These are phyloP conservation scores for Dolichotis patagonum DNA, from an alignment of 2,113 vertebrate species.

Conservation along the genomic window DNA sequence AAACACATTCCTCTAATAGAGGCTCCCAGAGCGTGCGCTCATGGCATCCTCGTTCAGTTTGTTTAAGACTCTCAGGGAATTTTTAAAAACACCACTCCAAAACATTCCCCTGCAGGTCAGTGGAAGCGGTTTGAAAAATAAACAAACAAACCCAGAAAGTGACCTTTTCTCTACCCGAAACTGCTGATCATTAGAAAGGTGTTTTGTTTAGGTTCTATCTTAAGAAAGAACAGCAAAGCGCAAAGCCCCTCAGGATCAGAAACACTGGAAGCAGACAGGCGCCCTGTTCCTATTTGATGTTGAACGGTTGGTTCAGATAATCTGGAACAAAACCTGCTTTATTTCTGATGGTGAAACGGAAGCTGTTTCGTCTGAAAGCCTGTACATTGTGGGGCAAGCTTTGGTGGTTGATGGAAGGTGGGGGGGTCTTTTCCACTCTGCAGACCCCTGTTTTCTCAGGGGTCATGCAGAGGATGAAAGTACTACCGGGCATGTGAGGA, in stretches of 20 bases:
- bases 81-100: not conserved
- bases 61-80: not conserved
- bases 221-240: not conserved
- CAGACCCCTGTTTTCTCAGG: not conserved
- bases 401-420: not conserved
- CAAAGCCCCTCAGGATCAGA: not conserved
- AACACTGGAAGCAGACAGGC: not conserved
- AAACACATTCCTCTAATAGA: not conserved
- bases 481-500: not conserved
- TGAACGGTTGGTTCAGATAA: not conserved
- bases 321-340: not conserved
- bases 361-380: not conserved
- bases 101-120: not conserved
- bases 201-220: not conserved
- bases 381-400: not conserved
- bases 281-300: not conserved
- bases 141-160: not conserved
- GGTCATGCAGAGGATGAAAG: not conserved
- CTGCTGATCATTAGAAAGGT: not conserved
- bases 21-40: not conserved
- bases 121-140: not conserved
- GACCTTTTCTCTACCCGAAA: constrained; percentile 28
- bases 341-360: not conserved
- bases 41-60: not conserved
- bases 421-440: not conserved